A percentile compares a stretch with the other conserved stretches of the same genome.
Evolutionary conservation across 2,113 vertebrate genomes (phyloP).

Genomic region (Tympanuchus pallidicinctus): DNA sequence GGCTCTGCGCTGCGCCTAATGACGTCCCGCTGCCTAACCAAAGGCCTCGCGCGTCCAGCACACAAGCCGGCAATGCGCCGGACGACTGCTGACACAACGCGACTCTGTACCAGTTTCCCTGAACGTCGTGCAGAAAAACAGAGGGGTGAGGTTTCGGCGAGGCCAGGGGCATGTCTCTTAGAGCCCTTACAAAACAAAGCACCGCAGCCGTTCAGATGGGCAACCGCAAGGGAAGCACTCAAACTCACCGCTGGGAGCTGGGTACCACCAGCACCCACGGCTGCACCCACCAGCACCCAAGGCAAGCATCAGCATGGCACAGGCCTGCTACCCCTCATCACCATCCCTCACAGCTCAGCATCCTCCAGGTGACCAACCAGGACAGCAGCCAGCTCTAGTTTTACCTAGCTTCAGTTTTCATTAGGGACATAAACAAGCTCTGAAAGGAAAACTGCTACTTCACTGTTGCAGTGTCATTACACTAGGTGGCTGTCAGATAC

Average conservation of each 20-base stretch:
- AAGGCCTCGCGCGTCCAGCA: conserved; percentile 20
- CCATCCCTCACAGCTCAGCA: not conserved
- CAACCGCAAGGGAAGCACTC: not conserved
- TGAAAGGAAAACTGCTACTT: not conserved
- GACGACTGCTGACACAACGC: conserved; percentile 14
- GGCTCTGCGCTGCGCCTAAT: conserved; percentile 59
- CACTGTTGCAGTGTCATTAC: rapidly evolving
- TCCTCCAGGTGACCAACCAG: rapidly evolving
- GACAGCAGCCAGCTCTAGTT: not conserved
- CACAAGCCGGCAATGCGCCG: not conserved
- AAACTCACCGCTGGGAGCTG: not conserved
- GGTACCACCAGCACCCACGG: not conserved
- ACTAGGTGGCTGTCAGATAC: not conserved
- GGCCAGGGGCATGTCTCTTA: not conserved
- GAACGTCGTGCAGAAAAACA: not conserved
- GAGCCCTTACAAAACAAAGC: not conserved
- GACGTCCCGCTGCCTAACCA: conserved; percentile 68
- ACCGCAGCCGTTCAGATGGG: not conserved
- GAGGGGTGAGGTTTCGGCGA: not conserved
- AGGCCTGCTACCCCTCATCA: rapidly evolving
- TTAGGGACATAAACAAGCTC: not conserved
- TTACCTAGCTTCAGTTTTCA: not conserved
- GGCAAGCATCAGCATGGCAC: rapidly evolving
- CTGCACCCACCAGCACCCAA: not conserved
- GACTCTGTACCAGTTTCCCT: not conserved